phyloP scores from a whole-genome alignment of 2,888 invertebrate genomes.

The Petrophora chlorosata region DNA sequence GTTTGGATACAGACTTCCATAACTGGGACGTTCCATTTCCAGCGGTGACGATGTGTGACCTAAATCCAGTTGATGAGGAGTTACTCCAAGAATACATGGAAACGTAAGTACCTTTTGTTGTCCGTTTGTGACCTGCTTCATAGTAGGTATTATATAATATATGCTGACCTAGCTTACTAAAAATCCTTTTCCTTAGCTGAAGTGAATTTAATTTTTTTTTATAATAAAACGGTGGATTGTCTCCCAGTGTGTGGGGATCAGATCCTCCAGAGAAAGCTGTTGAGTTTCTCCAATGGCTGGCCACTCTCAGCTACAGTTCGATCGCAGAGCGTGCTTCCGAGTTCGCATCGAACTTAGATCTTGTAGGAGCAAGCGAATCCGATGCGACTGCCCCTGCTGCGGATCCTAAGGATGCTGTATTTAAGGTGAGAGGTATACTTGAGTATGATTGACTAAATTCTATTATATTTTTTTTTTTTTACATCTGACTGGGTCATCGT shows the following conservation, averaged over 20 bases:
- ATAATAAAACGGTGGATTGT: neutral
- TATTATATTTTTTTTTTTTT: too few species aligned
- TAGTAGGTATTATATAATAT: too few species aligned
- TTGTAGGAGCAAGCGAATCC: slow-evolving; percentile 46
- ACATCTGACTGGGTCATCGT: too few species aligned
- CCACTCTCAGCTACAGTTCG: slow-evolving; percentile 69
- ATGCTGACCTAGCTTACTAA: too few species aligned
- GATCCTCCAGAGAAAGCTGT: slow-evolving; percentile 59
- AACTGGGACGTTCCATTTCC: slow-evolving; percentile 92
- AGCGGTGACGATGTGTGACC: slow-evolving; percentile 86
- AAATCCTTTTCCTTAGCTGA: too few species aligned
- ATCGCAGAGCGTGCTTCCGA: slow-evolving; percentile 57
- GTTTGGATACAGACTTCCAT: slow-evolving; percentile 91
- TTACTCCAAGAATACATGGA: slow-evolving; percentile 70
- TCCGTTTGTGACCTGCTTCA: too few species aligned
- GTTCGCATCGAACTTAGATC: slow-evolving; percentile 52
- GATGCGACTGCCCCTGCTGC: slow-evolving; percentile 45
- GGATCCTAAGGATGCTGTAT: slow-evolving; percentile 68
- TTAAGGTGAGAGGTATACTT: slow-evolving; percentile 50
- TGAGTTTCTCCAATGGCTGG: slow-evolving; percentile 71
- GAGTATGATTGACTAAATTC: too few species aligned
- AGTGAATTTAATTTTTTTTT: neutral
- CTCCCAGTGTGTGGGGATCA: slow-evolving; percentile 60
- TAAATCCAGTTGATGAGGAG: slow-evolving; percentile 79
- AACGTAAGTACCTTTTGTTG: slow-evolving; percentile 49